Evolutionary conservation across 2,888 invertebrate genomes (phyloP), one percentile per base, ranked within the genome.

Genomic region (Mesorhabditis sp.): DNA sequence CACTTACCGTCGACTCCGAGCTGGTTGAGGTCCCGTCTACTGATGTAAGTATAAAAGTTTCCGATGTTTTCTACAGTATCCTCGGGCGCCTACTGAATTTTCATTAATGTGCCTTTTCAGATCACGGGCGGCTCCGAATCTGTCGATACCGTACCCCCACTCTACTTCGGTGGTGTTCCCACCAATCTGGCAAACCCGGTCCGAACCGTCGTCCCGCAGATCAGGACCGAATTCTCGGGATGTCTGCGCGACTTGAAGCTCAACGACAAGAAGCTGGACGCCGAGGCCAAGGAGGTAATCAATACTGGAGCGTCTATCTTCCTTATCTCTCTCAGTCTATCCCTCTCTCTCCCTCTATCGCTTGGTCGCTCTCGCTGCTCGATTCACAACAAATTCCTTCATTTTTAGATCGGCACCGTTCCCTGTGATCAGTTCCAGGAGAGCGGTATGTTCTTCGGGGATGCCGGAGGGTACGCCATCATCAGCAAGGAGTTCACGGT

Each of bases 131-230:
- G 74, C 43, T 82, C 78, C 6, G 79, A 81, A 45, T 67, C 76
- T 7, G 74, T 86, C 62, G 86, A 88, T 66, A 84, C 86, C 4
- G 70, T 70, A 45, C 74, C 80, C 41, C 87, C 87, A 41, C 84
- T 86, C 74, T 87, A 83, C 75, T 79, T 87, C 45, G 87, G 88
- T 64, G 88, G 88, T 65, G 77, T 88, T 6, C 78, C 85, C 43
- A 72, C 74, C 7, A 77, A 80, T 3, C 67, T 79, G 45, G 72
- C 74, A 41, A 71, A 72, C 13, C 72, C 75, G 67, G 70, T 72
- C 3, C 73, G 71, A 45, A 67, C 70, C 5, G 65, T 83, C 42
- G 70, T 81, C 45, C 77, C 79, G 43, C 80, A 76, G 62, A 76
- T 82, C 4, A 74, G 75, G 4, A 69, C 77, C 13, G 77, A 86